Evolutionary conservation across 2,888 invertebrate species (phyloP).

Genomic region (Barypeithes pellucidus): DNA sequence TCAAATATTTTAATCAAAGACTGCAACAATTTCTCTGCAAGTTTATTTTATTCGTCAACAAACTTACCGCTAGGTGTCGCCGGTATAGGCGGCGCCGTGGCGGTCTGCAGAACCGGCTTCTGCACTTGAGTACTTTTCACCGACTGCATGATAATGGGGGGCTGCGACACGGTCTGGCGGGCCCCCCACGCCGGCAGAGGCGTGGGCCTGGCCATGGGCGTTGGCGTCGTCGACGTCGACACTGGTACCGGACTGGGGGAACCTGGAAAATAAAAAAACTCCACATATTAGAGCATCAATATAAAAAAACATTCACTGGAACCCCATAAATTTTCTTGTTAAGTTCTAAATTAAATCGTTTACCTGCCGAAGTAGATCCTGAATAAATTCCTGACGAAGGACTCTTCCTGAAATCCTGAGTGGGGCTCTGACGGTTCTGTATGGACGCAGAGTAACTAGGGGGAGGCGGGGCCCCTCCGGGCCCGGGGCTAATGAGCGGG

Average conservation of each 20-base stretch:
- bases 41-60: no score
- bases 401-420: constrained; percentile 85
- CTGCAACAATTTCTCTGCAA: no score
- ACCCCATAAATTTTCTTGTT: no score
- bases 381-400: constrained; percentile 91
- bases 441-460: constrained; percentile 90
- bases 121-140: constrained; percentile 97
- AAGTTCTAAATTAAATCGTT: no score
- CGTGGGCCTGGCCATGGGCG: constrained; percentile 83
- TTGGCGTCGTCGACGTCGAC: constrained; percentile 70
- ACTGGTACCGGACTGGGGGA: constrained; percentile 87
- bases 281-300: not conserved
- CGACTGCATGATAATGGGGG: constrained; percentile 97
- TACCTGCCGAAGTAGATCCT: constrained; percentile 81
- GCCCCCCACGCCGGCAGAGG: constrained; percentile 90
- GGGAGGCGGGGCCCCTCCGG: constrained; percentile 81
- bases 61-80: constrained; percentile 67
- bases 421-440: constrained; percentile 90
- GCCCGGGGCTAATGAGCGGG: constrained; percentile 72
- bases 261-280: constrained; percentile 63
- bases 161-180: constrained; percentile 90
- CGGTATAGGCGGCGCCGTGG: constrained; percentile 88
- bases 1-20: not conserved
- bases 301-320: no score
- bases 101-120: constrained; percentile 95